Conservation (phyloP, 2,113 vertebrate genomes). For the Pseudopodoces humilis region DNA sequence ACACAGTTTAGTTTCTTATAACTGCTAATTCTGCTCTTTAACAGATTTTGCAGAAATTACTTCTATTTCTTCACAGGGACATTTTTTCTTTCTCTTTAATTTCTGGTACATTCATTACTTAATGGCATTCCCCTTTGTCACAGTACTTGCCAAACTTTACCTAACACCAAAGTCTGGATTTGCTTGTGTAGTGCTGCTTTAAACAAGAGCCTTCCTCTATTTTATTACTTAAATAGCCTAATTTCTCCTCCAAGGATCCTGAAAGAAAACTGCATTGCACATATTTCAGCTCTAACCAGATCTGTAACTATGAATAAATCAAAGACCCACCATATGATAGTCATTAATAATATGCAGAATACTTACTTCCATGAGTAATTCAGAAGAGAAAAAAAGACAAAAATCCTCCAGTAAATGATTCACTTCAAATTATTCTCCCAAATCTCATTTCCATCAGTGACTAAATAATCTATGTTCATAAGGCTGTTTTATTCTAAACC, state of each 20-base stretch:
- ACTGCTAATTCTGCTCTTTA: not conserved
- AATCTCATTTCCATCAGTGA: not conserved
- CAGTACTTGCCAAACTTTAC: not conserved
- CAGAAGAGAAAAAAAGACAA: not conserved
- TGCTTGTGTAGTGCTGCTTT: not conserved
- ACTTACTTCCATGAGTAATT: not conserved
- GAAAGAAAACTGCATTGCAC: not conserved
- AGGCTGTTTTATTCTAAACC: not conserved
- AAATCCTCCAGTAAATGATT: not conserved
- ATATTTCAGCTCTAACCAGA: not conserved
- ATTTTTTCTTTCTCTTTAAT: not conserved
- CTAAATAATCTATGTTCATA: not conserved
- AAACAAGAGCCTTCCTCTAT: not conserved
- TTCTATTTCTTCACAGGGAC: not conserved
- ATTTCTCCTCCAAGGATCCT: not conserved
- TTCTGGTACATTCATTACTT: not conserved
- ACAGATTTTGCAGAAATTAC: not conserved
- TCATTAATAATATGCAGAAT: not conserved
- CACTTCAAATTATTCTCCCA: not conserved
- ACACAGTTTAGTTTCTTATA: not conserved
- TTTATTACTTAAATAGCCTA: not conserved
- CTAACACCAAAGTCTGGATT: not conserved
- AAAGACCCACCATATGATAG: not conserved
- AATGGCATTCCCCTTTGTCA: not conserved
- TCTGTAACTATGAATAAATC: not conserved